Conservation (phyloP, 2,113 vertebrate species). For the Otocyon megalotis region DNA sequence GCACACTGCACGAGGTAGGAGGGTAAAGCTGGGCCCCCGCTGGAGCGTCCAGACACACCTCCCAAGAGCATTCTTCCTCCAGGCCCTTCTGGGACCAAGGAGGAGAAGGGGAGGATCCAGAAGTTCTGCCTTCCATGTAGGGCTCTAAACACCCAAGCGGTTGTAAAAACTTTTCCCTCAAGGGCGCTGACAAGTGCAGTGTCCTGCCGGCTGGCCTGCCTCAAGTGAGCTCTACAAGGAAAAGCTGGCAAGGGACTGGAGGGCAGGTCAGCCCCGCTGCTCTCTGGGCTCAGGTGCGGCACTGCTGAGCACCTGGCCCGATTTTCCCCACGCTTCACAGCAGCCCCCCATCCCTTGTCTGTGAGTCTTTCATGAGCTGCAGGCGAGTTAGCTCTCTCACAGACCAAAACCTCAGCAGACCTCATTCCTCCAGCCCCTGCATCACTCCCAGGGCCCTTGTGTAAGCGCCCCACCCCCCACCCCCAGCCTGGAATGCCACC, state of each 20-base stretch:
- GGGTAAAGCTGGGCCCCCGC: not conserved
- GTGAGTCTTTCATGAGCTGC: not conserved
- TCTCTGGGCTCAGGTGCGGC: not conserved
- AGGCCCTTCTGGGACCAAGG: not conserved
- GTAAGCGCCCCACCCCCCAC: too few species aligned
- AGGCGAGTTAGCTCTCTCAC: not conserved
- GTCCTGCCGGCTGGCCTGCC: not conserved
- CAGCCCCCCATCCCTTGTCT: not conserved
- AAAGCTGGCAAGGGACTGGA: not conserved
- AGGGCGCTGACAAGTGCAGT: not conserved
- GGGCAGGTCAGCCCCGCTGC: fast-evolving
- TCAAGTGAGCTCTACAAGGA: not conserved
- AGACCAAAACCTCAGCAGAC: not conserved
- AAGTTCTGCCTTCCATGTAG: not conserved
- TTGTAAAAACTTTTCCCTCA: not conserved
- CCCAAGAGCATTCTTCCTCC: not conserved
- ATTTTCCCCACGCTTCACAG: not conserved
- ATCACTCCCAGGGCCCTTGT: not conserved
- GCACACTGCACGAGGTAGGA: too few species aligned
- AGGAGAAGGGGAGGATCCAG: not conserved
- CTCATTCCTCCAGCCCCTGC: not conserved
- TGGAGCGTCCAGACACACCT: not conserved
- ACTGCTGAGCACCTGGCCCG: not conserved
- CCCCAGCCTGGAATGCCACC: not conserved
- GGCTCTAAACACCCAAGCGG: fast-evolving